These are phyloP conservation scores for Aphidius gifuensis DNA, from an alignment of 1,140 invertebrate genomes.

Conservation along the genomic window DNA sequence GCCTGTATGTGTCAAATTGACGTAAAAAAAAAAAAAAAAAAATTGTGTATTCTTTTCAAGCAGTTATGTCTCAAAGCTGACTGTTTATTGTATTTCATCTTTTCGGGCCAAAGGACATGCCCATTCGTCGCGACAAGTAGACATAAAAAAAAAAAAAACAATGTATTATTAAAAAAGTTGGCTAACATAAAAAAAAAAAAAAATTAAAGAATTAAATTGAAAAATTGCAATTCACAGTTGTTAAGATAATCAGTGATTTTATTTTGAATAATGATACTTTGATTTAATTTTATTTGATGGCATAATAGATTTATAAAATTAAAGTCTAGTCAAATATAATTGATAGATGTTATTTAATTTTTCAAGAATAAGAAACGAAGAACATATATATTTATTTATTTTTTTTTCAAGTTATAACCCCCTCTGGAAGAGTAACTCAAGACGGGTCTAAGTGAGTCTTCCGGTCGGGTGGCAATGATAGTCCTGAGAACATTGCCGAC, in stretches of 20 bases:
- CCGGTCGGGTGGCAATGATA: slow-evolving; percentile 55
- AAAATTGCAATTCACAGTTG: neutral
- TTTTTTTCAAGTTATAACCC: too few relatives aligned
- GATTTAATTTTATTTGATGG: too few relatives aligned
- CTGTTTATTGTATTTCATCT: neutral
- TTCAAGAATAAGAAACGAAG: too few relatives aligned
- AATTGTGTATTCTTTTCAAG: too few relatives aligned
- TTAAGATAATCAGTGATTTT: too few relatives aligned
- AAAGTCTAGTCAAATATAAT: too few relatives aligned
- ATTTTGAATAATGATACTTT: too few relatives aligned
- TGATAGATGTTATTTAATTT: too few relatives aligned
- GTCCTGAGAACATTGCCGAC: slow-evolving; percentile 56
- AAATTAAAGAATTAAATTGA: neutral
- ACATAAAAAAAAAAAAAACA: neutral
- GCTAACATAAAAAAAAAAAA: neutral
- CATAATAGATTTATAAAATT: too few relatives aligned
- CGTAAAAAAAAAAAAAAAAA: too few relatives aligned
- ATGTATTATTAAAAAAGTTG: slow-evolving; percentile 7
- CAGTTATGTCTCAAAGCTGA: neutral
- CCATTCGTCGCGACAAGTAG: slow-evolving; percentile 11
- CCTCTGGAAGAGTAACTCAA: slow-evolving; percentile 53
- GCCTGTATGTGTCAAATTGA: too few relatives aligned
- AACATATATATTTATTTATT: too few relatives aligned
- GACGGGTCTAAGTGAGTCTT: slow-evolving; percentile 57
- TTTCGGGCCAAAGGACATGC: neutral